Evolutionary conservation across 1,140 invertebrate genomes (phyloP).

Genomic region (Phocides pigmalion): DNA sequence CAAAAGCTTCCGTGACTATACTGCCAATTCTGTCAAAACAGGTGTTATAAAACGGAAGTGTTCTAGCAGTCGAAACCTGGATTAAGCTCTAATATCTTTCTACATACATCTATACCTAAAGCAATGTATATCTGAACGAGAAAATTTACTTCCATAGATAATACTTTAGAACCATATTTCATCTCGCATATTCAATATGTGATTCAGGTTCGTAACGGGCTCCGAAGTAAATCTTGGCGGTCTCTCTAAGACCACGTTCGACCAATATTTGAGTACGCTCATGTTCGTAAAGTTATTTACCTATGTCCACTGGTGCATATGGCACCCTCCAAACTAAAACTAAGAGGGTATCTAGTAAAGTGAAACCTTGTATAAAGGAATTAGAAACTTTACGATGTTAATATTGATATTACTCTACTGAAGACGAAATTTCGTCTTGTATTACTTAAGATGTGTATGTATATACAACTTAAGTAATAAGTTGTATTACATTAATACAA

Average conservation of each 20-base stretch:
- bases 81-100: too few relatives aligned
- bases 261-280: conserved; percentile 60
- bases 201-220: conserved; percentile 50
- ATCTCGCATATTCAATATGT: conserved; percentile 37
- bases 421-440: too few relatives aligned
- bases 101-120: too few relatives aligned
- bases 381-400: background rate
- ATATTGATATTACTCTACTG: too few relatives aligned
- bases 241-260: conserved; percentile 56
- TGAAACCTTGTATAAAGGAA: background rate
- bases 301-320: conserved; percentile 43
- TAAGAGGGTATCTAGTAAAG: background rate
- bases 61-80: too few relatives aligned
- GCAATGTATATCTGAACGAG: background rate
- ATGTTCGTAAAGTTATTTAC: conserved; percentile 58
- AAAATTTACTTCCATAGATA: conserved; percentile 10
- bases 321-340: conserved; percentile 22
- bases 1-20: too few relatives aligned
- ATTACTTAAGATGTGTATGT: too few relatives aligned
- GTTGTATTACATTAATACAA: too few relatives aligned
- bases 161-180: conserved; percentile 24
- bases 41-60: too few relatives aligned
- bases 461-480: too few relatives aligned
- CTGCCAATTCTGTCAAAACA: too few relatives aligned
- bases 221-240: conserved; percentile 51